Percentiles rank a stretch among this genome's conserved stretches.
phyloP scores from a whole-genome alignment of 2,113 vertebrate genomes.

The Atrichornis clamosus region DNA sequence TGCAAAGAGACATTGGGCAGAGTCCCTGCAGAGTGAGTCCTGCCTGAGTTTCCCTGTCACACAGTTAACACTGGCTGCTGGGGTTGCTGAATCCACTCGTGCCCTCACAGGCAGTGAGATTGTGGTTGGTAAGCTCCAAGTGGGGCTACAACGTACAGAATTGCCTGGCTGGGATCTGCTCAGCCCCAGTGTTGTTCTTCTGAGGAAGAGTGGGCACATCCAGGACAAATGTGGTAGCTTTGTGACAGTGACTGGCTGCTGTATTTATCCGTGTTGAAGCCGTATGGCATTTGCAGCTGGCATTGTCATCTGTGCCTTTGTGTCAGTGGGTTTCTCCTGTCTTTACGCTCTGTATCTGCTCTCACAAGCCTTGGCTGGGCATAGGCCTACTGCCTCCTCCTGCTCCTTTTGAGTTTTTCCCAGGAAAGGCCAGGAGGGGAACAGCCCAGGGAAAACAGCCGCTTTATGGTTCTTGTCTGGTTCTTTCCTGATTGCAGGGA shows the following conservation, averaged over 20 bases:
- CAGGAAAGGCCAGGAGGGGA: accelerated
- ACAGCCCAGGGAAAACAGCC: background rate
- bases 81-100: background rate
- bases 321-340: background rate
- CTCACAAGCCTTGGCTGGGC: background rate
- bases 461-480: background rate
- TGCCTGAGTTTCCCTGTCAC: background rate
- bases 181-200: background rate
- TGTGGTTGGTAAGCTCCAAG: accelerated
- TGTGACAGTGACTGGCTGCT: background rate
- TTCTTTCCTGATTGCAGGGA: background rate
- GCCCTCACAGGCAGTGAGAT: background rate
- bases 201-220: background rate
- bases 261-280: background rate
- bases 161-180: background rate
- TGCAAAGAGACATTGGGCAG: background rate
- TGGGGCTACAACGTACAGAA: background rate
- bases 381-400: background rate
- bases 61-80: accelerated
- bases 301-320: accelerated
- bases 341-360: background rate
- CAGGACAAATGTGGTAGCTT: background rate
- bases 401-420: background rate
- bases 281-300: background rate
- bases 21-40: background rate